Base-by-base conservation (phyloP, 2,888 invertebrate species). In the Drosophila rubida region DNA sequence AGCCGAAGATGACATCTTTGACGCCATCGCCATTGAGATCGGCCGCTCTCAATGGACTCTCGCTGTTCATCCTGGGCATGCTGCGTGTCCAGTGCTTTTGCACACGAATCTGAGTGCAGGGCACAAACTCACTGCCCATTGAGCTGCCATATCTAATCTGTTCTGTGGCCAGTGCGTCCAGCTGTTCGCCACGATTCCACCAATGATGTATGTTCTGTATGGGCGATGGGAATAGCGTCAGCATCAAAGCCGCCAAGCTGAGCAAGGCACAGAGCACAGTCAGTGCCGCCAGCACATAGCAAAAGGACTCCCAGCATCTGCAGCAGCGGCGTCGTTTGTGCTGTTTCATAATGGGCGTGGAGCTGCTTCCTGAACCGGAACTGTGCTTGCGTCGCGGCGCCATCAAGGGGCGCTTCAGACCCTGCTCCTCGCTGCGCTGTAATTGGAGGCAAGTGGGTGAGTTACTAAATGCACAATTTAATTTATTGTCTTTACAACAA, bases 1-100 rank as follows among this genome's bases (percentile, higher is more conserved):
- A 96, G 67, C 96, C 96, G 69, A 96, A 93, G 57, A 96, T 93
- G 22, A 96, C 93, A 91, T 97, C 96, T 50, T 94, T 93, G 8
- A 95, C 89, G 14, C 94, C 94, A 92, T 97, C 96, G 2, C 93
- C 92, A 91, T 96, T 95, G 1, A 96, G 93, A 90, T 96, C 96
- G 22, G 94, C 92, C 65, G 94, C 93, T 75, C 95, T 93, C 69
- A 96, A 92, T 0, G 96, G 94, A 57, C 96, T 95, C 91, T 96
- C 96, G 8, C 96, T 95, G 55, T 94, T 94, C 50, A 96, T 92
- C 86, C 95, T 94, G 0, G 96, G 94, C 88, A 96, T 93, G 57
- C 94, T 94, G 57, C 93, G 93, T 2, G 93, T 93, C 96, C 96
- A 96, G 4, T 95, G 92, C 23, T 90, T 90, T 54, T 91, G 90